Base-by-base conservation (phyloP, 2,888 invertebrate species). In the Luffia ferchaultella region DNA sequence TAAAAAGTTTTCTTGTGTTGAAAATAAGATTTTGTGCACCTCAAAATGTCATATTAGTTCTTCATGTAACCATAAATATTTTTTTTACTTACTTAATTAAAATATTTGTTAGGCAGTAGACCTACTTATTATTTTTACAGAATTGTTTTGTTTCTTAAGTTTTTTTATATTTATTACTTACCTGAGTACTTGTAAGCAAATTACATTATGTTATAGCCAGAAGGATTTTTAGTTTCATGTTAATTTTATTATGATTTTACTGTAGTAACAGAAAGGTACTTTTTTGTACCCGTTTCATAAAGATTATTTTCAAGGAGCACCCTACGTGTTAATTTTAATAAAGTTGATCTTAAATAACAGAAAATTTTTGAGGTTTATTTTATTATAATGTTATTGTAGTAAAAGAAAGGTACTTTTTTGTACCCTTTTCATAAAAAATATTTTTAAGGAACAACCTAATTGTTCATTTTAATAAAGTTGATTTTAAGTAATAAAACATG, bases 381-480 rank as follows among this genome's bases (percentile, higher is more conserved):
- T 44, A 40, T 40, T 40, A 15, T 40, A 15, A 44, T 44, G 7
- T 44, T 44, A 44, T 16, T 44, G 44, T 44, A 44, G 44, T 15
- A 16, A 44, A 7, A 44, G 44, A 44, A 44, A 44, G 44, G 16
- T 15, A 40, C 40, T 40, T 40, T 16, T 44, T 12, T 7, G 16
- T 44, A 44, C 17, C 44, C 17, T 44, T 44, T 44, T 44, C 17
- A 44, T 44, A 44, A 44, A 44, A 16, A 44, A 12, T 44, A 16
- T 44, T 44, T 44, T 44, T 44, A 44, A 44, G n/a, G 17, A 44
- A 16, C 17, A 44, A 7, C 44, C 44, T 44, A 44, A 45, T 45
- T 17, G 20, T 45, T 45, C 7, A 7, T 45, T 45, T 45, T 45
- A 45, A 45, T 45, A 45, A 45, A 45, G 18, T 16, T 45, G 46